Conservation (phyloP, 2,113 vertebrate species). For the Nesoenas mayeri region DNA sequence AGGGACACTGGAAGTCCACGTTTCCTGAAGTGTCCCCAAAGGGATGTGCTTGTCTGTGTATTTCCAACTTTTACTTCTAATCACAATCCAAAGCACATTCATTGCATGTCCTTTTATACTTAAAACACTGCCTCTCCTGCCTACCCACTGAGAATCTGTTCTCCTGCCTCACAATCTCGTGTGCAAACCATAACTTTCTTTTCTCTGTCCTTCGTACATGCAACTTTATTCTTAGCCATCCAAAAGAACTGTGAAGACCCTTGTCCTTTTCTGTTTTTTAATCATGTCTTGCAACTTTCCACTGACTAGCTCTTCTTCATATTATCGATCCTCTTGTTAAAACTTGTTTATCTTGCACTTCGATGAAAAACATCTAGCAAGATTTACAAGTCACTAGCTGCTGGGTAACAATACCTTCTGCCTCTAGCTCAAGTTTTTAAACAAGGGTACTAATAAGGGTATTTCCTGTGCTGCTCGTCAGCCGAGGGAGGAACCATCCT, state of each 20-base stretch:
- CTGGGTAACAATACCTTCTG: background rate
- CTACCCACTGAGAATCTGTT: background rate
- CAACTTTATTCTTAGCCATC: background rate
- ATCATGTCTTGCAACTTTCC: background rate
- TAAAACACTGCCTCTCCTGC: background rate
- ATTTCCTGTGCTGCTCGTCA: background rate
- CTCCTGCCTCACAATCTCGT: background rate
- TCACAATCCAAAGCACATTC: background rate
- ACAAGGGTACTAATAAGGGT: background rate
- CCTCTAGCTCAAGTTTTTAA: background rate
- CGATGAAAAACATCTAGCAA: background rate
- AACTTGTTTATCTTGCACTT: background rate
- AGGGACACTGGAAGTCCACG: background rate
- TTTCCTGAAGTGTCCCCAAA: background rate
- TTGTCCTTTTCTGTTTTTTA: background rate
- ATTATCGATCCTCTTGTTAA: background rate
- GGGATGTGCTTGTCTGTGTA: background rate
- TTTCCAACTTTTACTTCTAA: background rate
- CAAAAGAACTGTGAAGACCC: background rate
- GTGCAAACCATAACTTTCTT: background rate
- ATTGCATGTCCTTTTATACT: background rate
- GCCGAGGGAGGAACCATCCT: rapidly evolving
- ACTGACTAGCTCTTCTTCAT: background rate
- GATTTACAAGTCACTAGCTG: background rate
- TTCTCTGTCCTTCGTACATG: background rate